These are phyloP conservation scores for Cyprinella venusta DNA, from an alignment of 2,797 vertebrate species.

Conservation along the genomic window DNA sequence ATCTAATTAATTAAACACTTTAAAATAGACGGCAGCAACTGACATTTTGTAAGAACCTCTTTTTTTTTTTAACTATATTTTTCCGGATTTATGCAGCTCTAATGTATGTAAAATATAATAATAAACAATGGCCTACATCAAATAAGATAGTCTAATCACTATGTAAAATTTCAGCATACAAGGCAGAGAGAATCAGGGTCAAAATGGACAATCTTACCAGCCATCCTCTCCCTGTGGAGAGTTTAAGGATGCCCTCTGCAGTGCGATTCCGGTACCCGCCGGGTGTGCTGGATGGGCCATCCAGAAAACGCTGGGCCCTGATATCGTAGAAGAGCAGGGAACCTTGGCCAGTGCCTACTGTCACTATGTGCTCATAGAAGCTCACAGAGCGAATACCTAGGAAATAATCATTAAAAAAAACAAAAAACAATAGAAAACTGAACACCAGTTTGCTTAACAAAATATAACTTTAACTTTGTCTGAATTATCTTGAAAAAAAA, in stretches of 20 bases:
- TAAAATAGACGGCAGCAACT: background rate
- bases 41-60: background rate
- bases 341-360: conserved; percentile 96
- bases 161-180: background rate
- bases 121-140: background rate
- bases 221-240: conserved; percentile 96
- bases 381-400: conserved; percentile 97
- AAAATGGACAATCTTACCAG: conserved; percentile 76
- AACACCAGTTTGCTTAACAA: background rate
- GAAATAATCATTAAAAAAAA: background rate
- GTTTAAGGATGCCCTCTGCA: conserved; percentile 89
- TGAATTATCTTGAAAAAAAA: too few species aligned
- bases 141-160: background rate
- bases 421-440: background rate
- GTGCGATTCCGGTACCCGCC: conserved; percentile 81
- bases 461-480: background rate
- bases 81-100: background rate
- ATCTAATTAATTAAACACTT: background rate
- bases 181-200: background rate
- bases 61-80: background rate
- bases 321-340: conserved; percentile 97
- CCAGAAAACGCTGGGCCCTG: conserved; percentile 93
- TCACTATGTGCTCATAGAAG: conserved; percentile 99
- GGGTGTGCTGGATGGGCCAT: conserved; percentile 77
- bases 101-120: background rate